Evolutionary conservation across 2,888 invertebrate genomes (phyloP).

Genomic region (Papilio elwesi): DNA sequence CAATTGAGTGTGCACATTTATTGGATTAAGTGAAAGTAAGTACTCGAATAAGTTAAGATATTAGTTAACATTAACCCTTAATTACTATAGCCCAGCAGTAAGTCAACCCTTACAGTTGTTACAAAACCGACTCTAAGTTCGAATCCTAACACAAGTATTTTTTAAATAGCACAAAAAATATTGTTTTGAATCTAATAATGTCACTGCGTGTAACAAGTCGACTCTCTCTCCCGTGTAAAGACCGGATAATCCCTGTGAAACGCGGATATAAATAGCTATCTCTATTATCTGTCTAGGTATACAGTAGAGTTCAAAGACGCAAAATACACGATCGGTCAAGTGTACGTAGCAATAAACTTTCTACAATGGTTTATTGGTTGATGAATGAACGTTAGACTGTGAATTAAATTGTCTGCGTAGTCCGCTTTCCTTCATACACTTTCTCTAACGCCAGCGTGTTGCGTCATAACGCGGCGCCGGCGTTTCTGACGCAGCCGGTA

Average conservation of each 20-base stretch:
- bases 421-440: slow-evolving; percentile 53
- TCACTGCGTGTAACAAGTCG: no score
- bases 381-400: slow-evolving; percentile 59
- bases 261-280: not conserved
- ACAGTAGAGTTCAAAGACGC: not conserved
- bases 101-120: not conserved
- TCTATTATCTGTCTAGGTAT: not conserved
- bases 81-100: not conserved
- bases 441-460: slow-evolving; percentile 65
- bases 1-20: slow-evolving; percentile 6
- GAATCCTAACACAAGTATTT: not conserved
- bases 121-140: not conserved
- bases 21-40: slow-evolving; percentile 20
- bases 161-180: not conserved
- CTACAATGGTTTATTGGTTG: slow-evolving; percentile 61
- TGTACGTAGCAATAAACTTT: slow-evolving; percentile 66
- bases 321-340: not conserved
- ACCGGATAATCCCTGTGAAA: not conserved
- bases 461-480: slow-evolving; percentile 55
- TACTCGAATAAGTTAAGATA: not conserved
- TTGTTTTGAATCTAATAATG: no score
- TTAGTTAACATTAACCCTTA: not conserved
- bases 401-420: slow-evolving; percentile 51
- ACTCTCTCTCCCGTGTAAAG: not conserved
- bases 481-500: slow-evolving; percentile 25